Conservation (phyloP, 64 coral and sea anemone species). For the Montipora capricornis region DNA sequence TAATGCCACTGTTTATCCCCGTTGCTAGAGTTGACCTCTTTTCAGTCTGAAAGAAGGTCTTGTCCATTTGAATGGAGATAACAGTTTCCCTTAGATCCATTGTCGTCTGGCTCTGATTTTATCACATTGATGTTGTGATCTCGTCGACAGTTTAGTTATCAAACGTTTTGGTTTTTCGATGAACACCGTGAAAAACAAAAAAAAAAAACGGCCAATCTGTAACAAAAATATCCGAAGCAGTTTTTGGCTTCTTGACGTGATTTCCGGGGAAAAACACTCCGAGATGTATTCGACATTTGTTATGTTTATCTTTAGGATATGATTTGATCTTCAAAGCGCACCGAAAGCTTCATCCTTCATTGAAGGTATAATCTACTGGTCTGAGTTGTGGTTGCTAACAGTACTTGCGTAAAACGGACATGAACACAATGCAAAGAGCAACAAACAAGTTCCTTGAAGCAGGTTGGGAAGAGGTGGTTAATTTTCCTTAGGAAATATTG, state of each 20-base stretch:
- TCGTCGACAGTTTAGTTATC: neutral
- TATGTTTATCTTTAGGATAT: constrained; percentile 41
- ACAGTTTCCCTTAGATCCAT: too few species aligned
- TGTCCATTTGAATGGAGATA: too few species aligned
- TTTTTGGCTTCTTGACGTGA: neutral
- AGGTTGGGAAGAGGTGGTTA: constrained; percentile 12
- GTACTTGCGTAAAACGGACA: constrained; percentile 22
- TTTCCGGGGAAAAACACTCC: neutral
- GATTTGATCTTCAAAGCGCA: constrained; percentile 43
- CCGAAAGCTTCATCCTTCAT: neutral
- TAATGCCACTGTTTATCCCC: neutral
- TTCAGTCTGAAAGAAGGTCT: too few species aligned
- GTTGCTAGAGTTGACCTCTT: neutral
- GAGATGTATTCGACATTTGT: neutral
- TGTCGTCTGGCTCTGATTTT: neutral
- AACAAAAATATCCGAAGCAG: neutral
- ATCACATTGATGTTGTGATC: neutral
- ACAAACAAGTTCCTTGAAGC: neutral
- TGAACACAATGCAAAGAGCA: neutral
- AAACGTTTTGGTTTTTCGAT: neutral
- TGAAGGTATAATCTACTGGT: neutral
- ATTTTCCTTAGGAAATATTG: constrained; percentile 18
- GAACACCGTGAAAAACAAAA: neutral
- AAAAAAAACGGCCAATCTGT: too few species aligned
- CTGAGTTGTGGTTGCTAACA: neutral